Evolutionary conservation across 2,888 invertebrate species (phyloP), one percentile per base, ranked within the genome.

Genomic region (Leptopterna dolabrata): DNA sequence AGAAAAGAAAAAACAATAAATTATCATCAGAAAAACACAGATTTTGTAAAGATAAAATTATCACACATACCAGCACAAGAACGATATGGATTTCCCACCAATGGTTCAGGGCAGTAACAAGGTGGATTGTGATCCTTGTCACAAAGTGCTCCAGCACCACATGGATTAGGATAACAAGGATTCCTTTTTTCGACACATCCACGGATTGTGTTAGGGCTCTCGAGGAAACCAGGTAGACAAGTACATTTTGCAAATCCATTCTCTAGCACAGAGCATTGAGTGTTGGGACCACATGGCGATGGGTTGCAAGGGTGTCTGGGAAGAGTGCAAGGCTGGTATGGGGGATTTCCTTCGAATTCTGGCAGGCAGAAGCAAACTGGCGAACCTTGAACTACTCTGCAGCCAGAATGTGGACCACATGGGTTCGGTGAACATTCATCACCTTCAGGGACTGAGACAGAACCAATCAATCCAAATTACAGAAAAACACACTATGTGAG

Each of bases 181-280:
- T 97, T 96, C 87, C 94, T 93, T 88, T 95, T 94, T 91, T 96
- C 95, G 7, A 96, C 93, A 90, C 97, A 97, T 71, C 97, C 97
- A 91, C 97, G 93, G 70, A 97, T 95, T 0, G 97, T 97, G 91
- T 97, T 97, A 0, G 96, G 96, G 91, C 96, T 96, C 92, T 97
- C 97, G 51, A 96, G 94, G 91, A 94, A 97, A 24, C 96, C 97
- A 76, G 95, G 94, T 87, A 96, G 92, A 91, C 97, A 98, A 29
- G 96, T 97, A 91, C 98, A 98, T 92, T 97, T 96, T 0, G 97
- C 95, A 91, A 96, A 96, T 84, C 96, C 97, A 90, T 96, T 96
- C 84, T 93, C 93, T 83, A 96, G 92, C 81, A 96, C 93, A 0
- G 95, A 93, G 90, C 97, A 97, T 91, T 96, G 96, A 0, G 97